Conservation (phyloP, 2,888 invertebrate species). For the Sinopyrophorus schimmeli region DNA sequence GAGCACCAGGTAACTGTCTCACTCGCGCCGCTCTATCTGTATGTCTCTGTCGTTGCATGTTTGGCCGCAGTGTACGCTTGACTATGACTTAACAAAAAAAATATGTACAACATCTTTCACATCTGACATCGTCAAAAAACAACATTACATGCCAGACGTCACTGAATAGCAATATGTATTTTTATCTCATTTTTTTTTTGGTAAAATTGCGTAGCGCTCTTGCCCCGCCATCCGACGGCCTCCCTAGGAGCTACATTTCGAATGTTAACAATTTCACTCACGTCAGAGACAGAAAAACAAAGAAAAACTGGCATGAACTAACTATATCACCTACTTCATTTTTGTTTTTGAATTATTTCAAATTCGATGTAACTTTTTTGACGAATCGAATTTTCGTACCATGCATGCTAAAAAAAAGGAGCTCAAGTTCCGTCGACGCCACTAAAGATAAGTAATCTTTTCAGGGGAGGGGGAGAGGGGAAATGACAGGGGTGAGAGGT, state of each 20-base stretch:
- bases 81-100: constrained; percentile 8
- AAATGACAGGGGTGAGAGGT: constrained; percentile 60
- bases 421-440: background rate
- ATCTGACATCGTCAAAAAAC: constrained; percentile 15
- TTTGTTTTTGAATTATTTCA: constrained; percentile 1
- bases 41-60: constrained; percentile 34
- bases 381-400: constrained; percentile 4
- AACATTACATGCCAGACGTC: constrained; percentile 21
- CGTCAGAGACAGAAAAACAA: background rate
- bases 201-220: background rate
- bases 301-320: constrained; percentile 18
- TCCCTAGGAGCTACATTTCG: background rate
- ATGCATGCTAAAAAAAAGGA: constrained; percentile 13
- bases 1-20: constrained; percentile 52
- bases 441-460: constrained; percentile 34
- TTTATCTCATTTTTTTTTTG: background rate
- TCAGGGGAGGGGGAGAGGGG: constrained; percentile 66
- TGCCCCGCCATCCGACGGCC: background rate
- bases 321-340: constrained; percentile 1
- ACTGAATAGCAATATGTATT: too few relatives aligned
- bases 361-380: background rate
- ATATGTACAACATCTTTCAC: constrained; percentile 12
- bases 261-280: background rate
- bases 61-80: constrained; percentile 29
- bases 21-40: constrained; percentile 36